Evolutionary conservation across 2,888 invertebrate genomes (phyloP).

Genomic region (Sycophila texana): DNA sequence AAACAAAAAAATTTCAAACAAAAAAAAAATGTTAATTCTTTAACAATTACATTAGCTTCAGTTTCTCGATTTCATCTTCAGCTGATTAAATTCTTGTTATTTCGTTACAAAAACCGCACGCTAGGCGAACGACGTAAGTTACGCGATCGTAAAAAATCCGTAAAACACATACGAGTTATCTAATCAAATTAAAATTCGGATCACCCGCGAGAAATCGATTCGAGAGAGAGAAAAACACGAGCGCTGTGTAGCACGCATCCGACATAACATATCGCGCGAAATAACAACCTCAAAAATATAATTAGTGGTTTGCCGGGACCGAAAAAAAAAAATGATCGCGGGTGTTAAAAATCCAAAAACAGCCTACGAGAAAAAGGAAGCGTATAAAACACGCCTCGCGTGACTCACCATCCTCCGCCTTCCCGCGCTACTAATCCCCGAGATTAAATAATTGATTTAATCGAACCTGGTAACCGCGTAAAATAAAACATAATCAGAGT

Average conservation of each 20-base stretch:
- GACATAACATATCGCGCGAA: slow-evolving; percentile 25
- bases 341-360: too few relatives aligned
- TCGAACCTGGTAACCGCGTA: background rate
- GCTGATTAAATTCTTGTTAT: too few relatives aligned
- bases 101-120: too few relatives aligned
- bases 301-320: slow-evolving; percentile 23
- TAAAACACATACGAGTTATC: background rate
- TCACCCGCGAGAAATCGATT: background rate
- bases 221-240: background rate
- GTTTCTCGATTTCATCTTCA: too few relatives aligned
- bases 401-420: slow-evolving; percentile 42
- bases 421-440: slow-evolving; percentile 27
- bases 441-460: slow-evolving; percentile 38
- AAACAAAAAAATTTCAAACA: too few relatives aligned
- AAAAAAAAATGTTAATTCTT: too few relatives aligned
- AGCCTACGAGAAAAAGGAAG: background rate
- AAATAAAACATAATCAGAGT: background rate
- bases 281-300: slow-evolving; percentile 24
- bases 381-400: background rate
- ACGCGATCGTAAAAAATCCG: too few relatives aligned
- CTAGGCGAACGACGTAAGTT: too few relatives aligned
- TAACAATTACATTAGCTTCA: too few relatives aligned
- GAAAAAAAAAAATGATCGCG: too few relatives aligned
- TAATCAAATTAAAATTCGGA: background rate
- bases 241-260: background rate